Conservation (phyloP, 1,140 invertebrate species). For the Zaprionus davidi region DNA sequence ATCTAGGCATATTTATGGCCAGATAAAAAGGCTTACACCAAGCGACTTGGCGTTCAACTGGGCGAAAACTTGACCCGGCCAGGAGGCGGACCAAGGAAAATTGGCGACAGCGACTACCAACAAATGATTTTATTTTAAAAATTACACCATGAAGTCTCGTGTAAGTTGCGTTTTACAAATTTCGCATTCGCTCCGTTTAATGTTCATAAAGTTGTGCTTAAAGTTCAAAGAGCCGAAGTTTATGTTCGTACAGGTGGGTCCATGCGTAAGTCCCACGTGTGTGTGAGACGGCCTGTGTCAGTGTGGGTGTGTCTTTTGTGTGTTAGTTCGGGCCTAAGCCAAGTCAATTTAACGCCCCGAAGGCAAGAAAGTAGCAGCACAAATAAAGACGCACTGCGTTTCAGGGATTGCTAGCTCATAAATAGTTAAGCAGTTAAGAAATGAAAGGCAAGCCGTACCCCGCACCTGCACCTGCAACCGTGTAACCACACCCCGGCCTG, state of each 20-base stretch:
- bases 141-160: constrained; percentile 50
- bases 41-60: constrained; percentile 53
- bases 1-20: constrained; percentile 73
- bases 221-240: constrained; percentile 39
- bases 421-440: constrained; percentile 81
- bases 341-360: constrained; percentile 80
- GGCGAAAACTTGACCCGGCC: constrained; percentile 15
- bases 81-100: constrained; percentile 12
- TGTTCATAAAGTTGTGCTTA: constrained; percentile 55
- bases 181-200: constrained; percentile 46
- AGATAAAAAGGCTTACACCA: constrained; percentile 73
- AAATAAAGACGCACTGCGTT: constrained; percentile 80
- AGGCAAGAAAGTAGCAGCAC: constrained; percentile 81
- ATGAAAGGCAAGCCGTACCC: constrained; percentile 61
- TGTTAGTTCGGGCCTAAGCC: constrained; percentile 48
- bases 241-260: constrained; percentile 58
- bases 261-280: constrained; percentile 48
- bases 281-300: constrained; percentile 3
- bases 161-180: constrained; percentile 56
- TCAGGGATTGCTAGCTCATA: constrained; percentile 81
- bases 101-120: constrained; percentile 42
- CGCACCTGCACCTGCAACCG: neutral
- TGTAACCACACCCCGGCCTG: neutral
- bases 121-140: constrained; percentile 51
- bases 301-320: constrained; percentile 16